A percentile compares a stretch with the other conserved stretches of the same genome.
Conservation (phyloP, 1,140 invertebrate species). For the Drosophila tropicalis region DNA sequence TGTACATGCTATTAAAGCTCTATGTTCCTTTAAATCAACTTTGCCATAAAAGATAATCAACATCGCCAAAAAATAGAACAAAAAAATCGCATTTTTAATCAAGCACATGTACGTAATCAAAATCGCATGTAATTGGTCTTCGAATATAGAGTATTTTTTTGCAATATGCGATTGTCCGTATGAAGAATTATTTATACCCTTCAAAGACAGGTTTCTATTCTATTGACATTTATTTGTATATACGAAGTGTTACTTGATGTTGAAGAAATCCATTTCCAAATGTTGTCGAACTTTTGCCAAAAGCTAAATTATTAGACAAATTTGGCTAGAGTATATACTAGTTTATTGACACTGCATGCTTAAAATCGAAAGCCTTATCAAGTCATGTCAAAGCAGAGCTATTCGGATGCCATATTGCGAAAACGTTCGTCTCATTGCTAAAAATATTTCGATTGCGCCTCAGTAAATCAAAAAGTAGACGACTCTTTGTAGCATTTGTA, state of each 20-base stretch:
- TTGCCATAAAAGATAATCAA: slow-evolving; percentile 6
- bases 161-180: neutral
- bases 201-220: neutral
- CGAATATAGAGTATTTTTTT: neutral
- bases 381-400: slow-evolving; percentile 2
- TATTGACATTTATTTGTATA: too few relatives aligned
- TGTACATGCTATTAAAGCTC: neutral
- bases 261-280: too few relatives aligned
- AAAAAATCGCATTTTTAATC: neutral
- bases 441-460: slow-evolving; percentile 4
- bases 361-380: slow-evolving; percentile 3
- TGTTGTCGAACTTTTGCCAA: too few relatives aligned
- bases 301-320: neutral
- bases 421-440: slow-evolving; percentile 8
- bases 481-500: too few relatives aligned
- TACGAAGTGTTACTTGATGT: too few relatives aligned
- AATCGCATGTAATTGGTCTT: slow-evolving; percentile 8
- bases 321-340: neutral
- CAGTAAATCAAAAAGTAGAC: too few relatives aligned
- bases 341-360: neutral
- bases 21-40: neutral
- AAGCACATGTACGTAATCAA: slow-evolving; percentile 2
- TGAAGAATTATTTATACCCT: neutral
- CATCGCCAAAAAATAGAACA: neutral
- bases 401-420: slow-evolving; percentile 6